Conservation (phyloP, 2,113 vertebrate genomes). For the Sminthopsis crassicaudata region DNA sequence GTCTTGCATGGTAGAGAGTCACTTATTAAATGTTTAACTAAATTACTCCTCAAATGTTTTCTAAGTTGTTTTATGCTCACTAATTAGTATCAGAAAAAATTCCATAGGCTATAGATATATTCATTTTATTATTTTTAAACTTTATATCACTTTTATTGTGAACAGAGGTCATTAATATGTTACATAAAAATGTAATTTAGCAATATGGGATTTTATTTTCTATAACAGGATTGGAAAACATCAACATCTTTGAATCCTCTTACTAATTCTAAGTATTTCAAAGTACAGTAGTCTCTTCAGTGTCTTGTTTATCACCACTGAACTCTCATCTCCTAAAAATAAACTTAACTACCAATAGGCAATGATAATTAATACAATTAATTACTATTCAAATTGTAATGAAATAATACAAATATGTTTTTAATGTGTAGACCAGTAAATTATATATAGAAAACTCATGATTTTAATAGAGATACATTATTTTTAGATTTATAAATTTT, state of each 20-base stretch:
- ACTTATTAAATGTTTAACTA: neutral
- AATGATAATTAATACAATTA: conserved; percentile 38
- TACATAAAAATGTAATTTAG: neutral
- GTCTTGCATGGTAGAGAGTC: neutral
- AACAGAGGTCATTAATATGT: conserved; percentile 48
- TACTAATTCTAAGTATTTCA: conserved; percentile 37
- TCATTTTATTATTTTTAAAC: neutral
- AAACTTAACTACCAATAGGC: conserved; percentile 19
- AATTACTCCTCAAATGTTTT: neutral
- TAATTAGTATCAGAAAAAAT: conserved; percentile 23
- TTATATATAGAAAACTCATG: neutral
- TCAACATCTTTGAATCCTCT: conserved; percentile 24
- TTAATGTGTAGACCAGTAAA: neutral
- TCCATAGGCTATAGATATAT: neutral
- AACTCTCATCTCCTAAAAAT: conserved; percentile 22
- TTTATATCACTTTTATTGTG: neutral
- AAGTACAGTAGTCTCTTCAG: neutral
- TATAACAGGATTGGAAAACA: neutral
- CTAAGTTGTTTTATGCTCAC: neutral
- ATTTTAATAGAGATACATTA: neutral
- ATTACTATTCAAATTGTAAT: neutral
- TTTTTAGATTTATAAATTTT: neutral
- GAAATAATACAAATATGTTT: conserved; percentile 35
- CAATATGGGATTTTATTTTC: conserved; percentile 38
- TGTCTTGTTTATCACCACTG: conserved; percentile 35